Evolutionary conservation across 2,888 invertebrate species (phyloP).

Genomic region (Acronicta alni): DNA sequence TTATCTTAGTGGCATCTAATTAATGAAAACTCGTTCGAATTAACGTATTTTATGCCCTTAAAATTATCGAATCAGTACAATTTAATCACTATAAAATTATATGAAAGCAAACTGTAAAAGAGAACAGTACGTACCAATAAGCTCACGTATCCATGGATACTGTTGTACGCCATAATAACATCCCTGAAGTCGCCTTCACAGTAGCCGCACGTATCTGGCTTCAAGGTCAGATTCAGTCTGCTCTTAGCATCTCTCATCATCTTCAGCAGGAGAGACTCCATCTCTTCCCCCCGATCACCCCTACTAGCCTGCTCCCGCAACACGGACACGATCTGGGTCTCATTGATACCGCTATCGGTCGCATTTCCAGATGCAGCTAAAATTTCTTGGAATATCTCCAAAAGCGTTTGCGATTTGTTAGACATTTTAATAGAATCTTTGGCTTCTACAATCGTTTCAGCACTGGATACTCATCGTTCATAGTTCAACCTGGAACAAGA

Average conservation of each 20-base stretch:
- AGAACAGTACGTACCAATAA: conserved; percentile 90
- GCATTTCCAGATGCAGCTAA: conserved; percentile 82
- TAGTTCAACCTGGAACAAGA: conserved; percentile 52
- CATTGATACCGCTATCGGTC: conserved; percentile 74
- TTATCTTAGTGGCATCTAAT: too few relatives aligned
- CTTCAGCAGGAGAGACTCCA: conserved; percentile 75
- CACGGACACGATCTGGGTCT: conserved; percentile 78
- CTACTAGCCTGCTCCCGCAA: conserved; percentile 76
- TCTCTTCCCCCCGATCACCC: conserved; percentile 67
- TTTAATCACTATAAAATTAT: too few relatives aligned
- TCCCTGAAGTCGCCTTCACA: conserved; percentile 90
- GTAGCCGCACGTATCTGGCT: conserved; percentile 83
- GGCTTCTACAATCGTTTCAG: conserved; percentile 18
- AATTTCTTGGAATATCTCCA: conserved; percentile 84
- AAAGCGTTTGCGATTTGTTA: conserved; percentile 78
- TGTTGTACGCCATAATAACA: conserved; percentile 90
- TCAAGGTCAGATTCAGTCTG: conserved; percentile 72
- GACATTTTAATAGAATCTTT: conserved; percentile 69
- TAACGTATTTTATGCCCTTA: too few relatives aligned
- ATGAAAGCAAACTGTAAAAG: neutral
- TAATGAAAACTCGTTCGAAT: too few relatives aligned
- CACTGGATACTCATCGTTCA: conserved; percentile 28
- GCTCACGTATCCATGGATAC: conserved; percentile 95
- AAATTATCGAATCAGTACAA: too few relatives aligned
- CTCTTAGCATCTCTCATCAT: conserved; percentile 79